A percentile compares a stretch with the other conserved stretches of the same genome.
Conservation (phyloP, 2,888 invertebrate genomes). For the Drosophila nr. medialis region DNA sequence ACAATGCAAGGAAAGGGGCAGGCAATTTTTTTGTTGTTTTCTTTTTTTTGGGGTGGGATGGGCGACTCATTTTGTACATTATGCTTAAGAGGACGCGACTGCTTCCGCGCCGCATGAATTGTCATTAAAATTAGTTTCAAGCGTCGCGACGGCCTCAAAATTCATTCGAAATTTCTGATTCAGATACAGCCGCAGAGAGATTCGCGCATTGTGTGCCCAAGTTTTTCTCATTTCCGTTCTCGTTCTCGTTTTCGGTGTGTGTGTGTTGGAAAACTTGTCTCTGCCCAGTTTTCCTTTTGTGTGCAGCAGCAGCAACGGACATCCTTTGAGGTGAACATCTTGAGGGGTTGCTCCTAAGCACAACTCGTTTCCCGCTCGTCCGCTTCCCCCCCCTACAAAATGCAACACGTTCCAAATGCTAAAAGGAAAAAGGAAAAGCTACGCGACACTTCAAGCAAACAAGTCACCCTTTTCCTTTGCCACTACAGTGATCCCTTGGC, state of each 20-base stretch:
- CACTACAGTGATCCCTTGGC: background rate
- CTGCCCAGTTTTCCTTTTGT: slow-evolving; percentile 63
- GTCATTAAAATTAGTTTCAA: slow-evolving; percentile 80
- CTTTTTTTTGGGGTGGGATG: slow-evolving; percentile 31
- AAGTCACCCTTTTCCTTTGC: background rate
- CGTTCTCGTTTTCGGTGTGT: background rate
- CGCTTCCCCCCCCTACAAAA: slow-evolving; percentile 45
- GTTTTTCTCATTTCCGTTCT: slow-evolving; percentile 75
- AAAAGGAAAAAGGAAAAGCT: background rate
- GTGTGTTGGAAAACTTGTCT: slow-evolving; percentile 60
- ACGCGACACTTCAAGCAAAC: slow-evolving; percentile 19
- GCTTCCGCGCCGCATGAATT: slow-evolving; percentile 69
- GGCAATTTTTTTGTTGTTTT: slow-evolving; percentile 15
- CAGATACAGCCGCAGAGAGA: slow-evolving; percentile 27
- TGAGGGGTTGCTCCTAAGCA: slow-evolving; percentile 28
- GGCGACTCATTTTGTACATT: slow-evolving; percentile 39
- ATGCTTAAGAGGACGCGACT: slow-evolving; percentile 41
- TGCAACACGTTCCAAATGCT: slow-evolving; percentile 70
- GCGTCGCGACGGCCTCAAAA: slow-evolving; percentile 29
- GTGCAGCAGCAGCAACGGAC: slow-evolving; percentile 1
- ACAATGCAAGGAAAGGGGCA: slow-evolving; percentile 19
- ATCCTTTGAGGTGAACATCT: slow-evolving; percentile 22
- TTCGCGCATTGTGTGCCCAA: slow-evolving; percentile 51
- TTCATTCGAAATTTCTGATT: slow-evolving; percentile 21
- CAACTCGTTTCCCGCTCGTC: slow-evolving; percentile 59